Evolutionary conservation across 2,888 invertebrate genomes (phyloP), one percentile per base, ranked within the genome.

Genomic region (Cephalotes varians): DNA sequence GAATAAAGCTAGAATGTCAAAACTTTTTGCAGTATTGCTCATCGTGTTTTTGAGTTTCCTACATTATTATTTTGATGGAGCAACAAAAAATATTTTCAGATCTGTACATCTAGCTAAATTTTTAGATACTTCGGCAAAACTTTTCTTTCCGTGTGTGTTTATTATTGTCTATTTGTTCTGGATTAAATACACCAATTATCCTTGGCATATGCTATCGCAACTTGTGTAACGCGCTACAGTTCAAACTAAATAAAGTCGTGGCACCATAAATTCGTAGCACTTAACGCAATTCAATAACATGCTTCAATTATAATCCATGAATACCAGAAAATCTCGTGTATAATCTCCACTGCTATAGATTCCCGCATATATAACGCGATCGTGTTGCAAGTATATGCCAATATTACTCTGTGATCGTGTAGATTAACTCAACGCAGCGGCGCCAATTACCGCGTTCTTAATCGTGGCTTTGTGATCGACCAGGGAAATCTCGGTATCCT

Each of bases 381-480:
- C 56, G 71, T 79, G 77, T 71, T 71, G 77, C 71, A 79, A 79
- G 44, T 71, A 18, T 40, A 54, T 21, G 74, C 25, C 62, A 49
- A 69, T 69, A 77, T 54, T 69, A 56, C 21, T 54, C 25, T 40
- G 44, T n/a, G 69, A 65, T 74, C 65, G 65, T 40, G 31, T 76
- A 77, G 77, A 77, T 77, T 77, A 54, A 21, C 76, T 28, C 47
- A 15, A 3, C 21, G 34, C 65, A 9, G 28, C 77, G 56, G 44
- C 40, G 56, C 77, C 77, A 79, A 79, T 79, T 79, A 79, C 72
- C 37, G 77, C 54, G 71, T 44, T 79, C 77, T 25, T 71, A 79
- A 79, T 79, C 77, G 77, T 56, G 71, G 77, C 77, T 79, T 79
- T 79, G 72, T 34, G 77, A 79, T 56, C 31, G 71, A 34, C 56